Evolutionary conservation across 2,797 vertebrate genomes (phyloP), one percentile per base, ranked within the genome.

Genomic region (Gallinago nigripennis): DNA sequence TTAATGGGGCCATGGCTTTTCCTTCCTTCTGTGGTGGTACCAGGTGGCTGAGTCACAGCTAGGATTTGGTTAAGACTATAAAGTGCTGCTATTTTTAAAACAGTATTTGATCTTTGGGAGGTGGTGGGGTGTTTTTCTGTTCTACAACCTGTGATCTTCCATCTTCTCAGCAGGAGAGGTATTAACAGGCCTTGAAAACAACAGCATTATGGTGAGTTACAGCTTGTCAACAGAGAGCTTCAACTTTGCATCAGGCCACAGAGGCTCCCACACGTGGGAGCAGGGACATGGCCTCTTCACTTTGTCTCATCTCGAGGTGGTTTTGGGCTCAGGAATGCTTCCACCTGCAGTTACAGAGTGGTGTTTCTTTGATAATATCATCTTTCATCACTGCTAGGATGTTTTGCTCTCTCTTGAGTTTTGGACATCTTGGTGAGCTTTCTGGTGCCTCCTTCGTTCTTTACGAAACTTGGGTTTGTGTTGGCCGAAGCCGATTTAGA

Each of bases 391-490:
- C 18, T 51, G 72, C 1, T 2, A 57, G 61, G 51, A n/a, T 21
- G 12, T 68, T 75, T 72, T 85, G 5, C 60, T 73, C 3, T 1
- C 35, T 54, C 37, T 68, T 31, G 21, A 46, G 5, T 81, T 60
- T 27, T 70, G 27, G 11, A 72, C 43, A 31, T 31, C 35, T 76
- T 0, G 0, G 16, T 78, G 69, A 71, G 48, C 30, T 78, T 91
- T 70, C 24, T 56, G 16, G 3, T 76, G 28, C 39, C 8, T 10
- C 30, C 51, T 28, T 88, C 28, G 4, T 72, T 78, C 31, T 51
- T 83, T 19, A n/a, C 46, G 35, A 64, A 64, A 54, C 37, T 82
- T 0, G 0, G 2, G 56, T 92, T 72, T 0, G 0, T 17, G 61
- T 66, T 83, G 72, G 30, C 54, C 46, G 78, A 11, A 76, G 24